Evolutionary conservation across 1,140 invertebrate species (phyloP).

Genomic region (Listronotus bonariensis): DNA sequence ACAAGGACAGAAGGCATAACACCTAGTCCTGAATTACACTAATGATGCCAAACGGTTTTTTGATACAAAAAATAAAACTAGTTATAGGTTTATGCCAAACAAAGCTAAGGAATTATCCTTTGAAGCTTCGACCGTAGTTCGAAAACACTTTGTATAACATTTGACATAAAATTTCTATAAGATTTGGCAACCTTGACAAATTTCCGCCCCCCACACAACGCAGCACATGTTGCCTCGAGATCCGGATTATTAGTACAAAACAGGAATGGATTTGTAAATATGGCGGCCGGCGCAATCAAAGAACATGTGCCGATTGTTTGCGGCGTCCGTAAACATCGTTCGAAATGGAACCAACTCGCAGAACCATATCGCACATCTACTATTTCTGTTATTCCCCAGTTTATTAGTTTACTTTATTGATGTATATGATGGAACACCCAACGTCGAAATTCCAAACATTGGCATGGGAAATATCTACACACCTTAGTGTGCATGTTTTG

Average conservation of each 20-base stretch:
- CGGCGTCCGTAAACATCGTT: constrained; percentile 32
- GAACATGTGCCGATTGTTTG: constrained; percentile 39
- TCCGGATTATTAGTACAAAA: constrained; percentile 38
- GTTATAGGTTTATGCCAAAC: too few relatives aligned
- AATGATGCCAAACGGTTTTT: too few relatives aligned
- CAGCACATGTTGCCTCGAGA: constrained; percentile 33
- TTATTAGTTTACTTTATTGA: constrained; percentile 39
- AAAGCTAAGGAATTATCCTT: too few relatives aligned
- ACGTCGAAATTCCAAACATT: constrained; percentile 1
- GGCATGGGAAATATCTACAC: too few relatives aligned
- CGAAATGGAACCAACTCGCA: constrained; percentile 36
- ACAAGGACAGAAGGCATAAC: too few relatives aligned
- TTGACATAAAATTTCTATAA: too few relatives aligned
- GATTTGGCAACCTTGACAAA: constrained; percentile 9
- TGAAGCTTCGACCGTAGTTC: too few relatives aligned
- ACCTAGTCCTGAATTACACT: too few relatives aligned
- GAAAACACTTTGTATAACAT: too few relatives aligned
- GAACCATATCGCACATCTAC: constrained; percentile 37
- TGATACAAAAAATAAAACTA: too few relatives aligned
- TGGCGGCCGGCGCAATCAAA: constrained; percentile 32
- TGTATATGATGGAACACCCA: constrained; percentile 20
- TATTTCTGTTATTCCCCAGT: constrained; percentile 28
- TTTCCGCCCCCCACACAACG: constrained; percentile 33
- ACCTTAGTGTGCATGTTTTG: too few relatives aligned
- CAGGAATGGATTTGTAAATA: constrained; percentile 36